Base-by-base conservation (phyloP, 2,888 invertebrate species). In the Trichopoda pennipes region DNA sequence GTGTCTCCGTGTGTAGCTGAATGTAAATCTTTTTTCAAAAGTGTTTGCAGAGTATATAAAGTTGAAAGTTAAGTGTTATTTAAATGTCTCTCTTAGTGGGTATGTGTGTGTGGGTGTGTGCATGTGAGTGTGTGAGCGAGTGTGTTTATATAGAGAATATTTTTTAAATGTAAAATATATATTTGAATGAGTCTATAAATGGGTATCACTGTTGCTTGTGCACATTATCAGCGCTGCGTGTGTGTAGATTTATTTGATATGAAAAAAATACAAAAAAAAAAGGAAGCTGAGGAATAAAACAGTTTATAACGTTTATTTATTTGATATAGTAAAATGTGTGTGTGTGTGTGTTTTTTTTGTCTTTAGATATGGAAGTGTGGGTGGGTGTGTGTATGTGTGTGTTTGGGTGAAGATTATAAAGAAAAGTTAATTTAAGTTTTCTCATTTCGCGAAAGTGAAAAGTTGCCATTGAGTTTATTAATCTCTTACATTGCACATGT, bases 401-500 rank as follows among this genome's bases (percentile, higher is more conserved):
- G 28, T 12, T 42, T 19, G 17, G 9, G 3, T 7, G 49, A 44
- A 12, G 12, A 2, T 58, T 58, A 51, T 9, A 75, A 70, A 63
- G 61, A 73, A 74, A 82, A 70, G 75, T 79, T 79, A 75, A 82
- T 82, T 78, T 75, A 79, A 82, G 69, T 81, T 81, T 81, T 81
- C 77, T 69, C 77, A 81, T 81, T 82, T 82, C 56, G 66, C 55
- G 66, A 79, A 79, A 78, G 70, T 77, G 77, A 81, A 77, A 81
- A 81, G 77, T 77, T 77, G 73, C 77, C 73, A 81, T 77, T 81
- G 73, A 77, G 81, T 77, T 81, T 77, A 68, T 81, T 77, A 73
- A 81, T 77, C 61, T 28, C 28, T 28, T 63, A 69, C 76, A 76
- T 77, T 81, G 72, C 72, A 81, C 72, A 73, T 73, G 19, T 38